phyloP scores from a whole-genome alignment of 2,888 invertebrate species.

The Achlya flavicornis region DNA sequence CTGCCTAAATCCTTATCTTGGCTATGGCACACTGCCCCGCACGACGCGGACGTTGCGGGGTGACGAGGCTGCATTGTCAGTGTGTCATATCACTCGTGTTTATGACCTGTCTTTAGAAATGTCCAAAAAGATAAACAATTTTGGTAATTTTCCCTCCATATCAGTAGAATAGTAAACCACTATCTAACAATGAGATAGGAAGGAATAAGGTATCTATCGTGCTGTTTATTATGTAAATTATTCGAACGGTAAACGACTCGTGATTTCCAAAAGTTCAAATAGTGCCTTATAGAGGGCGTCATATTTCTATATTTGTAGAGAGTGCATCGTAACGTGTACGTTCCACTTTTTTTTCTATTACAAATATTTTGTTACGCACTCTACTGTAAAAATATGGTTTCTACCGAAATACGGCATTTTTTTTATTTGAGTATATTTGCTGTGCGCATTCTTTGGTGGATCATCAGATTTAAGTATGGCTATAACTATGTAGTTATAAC shows the following conservation, averaged over 20 bases:
- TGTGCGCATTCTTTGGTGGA: background rate
- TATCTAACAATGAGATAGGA: no score
- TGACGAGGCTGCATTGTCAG: no score
- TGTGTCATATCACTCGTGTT: no score
- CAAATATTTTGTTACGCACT: conserved; percentile 10
- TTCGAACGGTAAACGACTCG: background rate
- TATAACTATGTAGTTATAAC: background rate
- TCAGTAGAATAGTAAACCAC: no score
- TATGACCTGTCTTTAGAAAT: no score
- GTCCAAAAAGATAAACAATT: no score
- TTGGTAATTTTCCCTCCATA: no score
- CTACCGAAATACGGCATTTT: background rate
- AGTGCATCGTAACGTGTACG: conserved; percentile 20
- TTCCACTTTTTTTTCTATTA: conserved; percentile 2
- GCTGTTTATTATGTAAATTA: background rate
- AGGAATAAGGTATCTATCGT: background rate
- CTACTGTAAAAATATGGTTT: conserved; percentile 6
- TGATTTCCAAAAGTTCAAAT: conserved; percentile 27
- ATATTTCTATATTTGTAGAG: conserved; percentile 45
- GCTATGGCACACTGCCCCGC: no score
- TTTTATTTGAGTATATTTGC: background rate
- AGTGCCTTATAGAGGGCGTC: conserved; percentile 31
- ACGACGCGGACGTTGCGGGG: no score
- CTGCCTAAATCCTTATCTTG: no score
- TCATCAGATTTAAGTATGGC: background rate